A percentile compares a stretch with the other conserved stretches of the same genome.
These are phyloP conservation scores for Coptodon rendalli DNA, from an alignment of 2,113 vertebrate genomes.

Conservation along the genomic window DNA sequence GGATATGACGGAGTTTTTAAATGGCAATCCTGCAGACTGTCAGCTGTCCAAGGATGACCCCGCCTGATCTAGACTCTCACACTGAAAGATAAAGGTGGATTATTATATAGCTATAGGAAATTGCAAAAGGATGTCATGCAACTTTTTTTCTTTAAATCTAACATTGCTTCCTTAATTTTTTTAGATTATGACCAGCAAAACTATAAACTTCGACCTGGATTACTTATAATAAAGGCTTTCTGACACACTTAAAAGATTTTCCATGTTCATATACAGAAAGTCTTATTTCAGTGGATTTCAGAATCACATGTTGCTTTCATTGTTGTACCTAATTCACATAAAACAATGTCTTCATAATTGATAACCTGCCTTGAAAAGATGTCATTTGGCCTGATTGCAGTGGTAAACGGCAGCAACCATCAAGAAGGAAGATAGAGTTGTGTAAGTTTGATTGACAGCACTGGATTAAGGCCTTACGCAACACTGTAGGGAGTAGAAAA, in stretches of 20 bases:
- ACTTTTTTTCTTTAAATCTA: not conserved
- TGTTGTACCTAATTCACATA: not conserved
- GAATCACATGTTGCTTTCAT: not conserved
- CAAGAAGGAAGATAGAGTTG: constrained; percentile 16
- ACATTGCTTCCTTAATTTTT: not conserved
- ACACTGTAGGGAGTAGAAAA: constrained; percentile 55
- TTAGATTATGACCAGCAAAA: not conserved
- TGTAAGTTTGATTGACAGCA: constrained; percentile 49
- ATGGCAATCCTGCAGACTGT: not conserved
- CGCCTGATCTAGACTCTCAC: not conserved
- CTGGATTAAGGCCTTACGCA: constrained; percentile 63
- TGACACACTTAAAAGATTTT: not conserved
- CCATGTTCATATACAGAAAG: not conserved
- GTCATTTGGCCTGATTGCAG: not conserved
- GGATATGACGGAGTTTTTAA: not conserved
- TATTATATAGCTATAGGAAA: not conserved
- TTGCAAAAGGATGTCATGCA: not conserved
- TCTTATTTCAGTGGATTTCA: not conserved
- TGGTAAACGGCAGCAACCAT: not conserved
- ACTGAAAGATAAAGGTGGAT: not conserved
- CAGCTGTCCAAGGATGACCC: not conserved
- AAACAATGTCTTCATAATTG: not conserved
- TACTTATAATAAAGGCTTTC: not conserved
- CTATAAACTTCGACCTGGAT: not conserved
- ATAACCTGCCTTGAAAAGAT: not conserved